Evolutionary conservation across 2,113 vertebrate genomes (phyloP), one percentile per base, ranked within the genome.

Genomic region (Alosa alosa): DNA sequence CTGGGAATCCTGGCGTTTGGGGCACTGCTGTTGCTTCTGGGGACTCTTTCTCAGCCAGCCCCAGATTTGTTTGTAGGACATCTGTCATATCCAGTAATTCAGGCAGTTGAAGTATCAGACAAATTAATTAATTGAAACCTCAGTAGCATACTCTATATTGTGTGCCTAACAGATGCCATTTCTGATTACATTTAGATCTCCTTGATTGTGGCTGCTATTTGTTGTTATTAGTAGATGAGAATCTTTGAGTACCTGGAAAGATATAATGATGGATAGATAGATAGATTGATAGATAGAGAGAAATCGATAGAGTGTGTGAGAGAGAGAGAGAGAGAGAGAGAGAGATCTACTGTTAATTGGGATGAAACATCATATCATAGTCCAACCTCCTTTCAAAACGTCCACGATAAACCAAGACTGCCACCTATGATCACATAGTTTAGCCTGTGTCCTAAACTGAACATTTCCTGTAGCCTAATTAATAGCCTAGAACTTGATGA

Each of bases 61-160:
- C 86, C 64, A 50, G 60, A 17, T 75, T 84, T 64, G 60, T 39
- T 85, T 72, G 83, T 45, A 88, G 31, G 60, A 41, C 25, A 72
- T 82, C 82, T 39, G 85, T 78, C 78, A 90, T 85, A 22, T 41
- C 75, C 47, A 25, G 52, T 64, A 84, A 36, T 45, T 55, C 18
- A 81, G 81, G 82, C 81, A 13, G 39, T 39, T 31, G 15, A 18
- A 31, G 3, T 68, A 11, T 82, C 31, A 45, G 10, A 85, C 41
- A 13, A 10, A 64, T 41, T 22, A 64, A 44, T 64, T 41, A 18
- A 41, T 9, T 36, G 3, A 78, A 17, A 3, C 64, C 72, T 39
- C 13, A 39, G 72, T 78, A 41, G 72, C 36, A 39, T 6, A 72
- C 2, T 11, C 13, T 18, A 31, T 36, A 39, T 75, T 31, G 11